These are phyloP conservation scores for Cardiocondyla obscurior DNA, from an alignment of 1,140 invertebrate species.

Conservation along the genomic window DNA sequence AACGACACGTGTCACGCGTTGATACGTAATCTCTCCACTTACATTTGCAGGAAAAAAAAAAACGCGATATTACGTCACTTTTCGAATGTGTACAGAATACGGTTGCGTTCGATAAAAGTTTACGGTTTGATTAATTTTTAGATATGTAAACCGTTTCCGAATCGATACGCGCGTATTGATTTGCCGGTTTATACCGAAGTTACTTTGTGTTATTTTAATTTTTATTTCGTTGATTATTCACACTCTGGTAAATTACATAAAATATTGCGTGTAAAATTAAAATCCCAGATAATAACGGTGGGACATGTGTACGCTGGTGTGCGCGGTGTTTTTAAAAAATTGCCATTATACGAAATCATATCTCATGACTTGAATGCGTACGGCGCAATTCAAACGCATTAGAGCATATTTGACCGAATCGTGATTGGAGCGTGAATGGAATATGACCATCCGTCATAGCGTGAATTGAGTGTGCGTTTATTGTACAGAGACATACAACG, in stretches of 20 bases:
- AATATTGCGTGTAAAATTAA: slow-evolving; percentile 41
- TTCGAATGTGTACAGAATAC: background rate
- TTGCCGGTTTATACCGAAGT: background rate
- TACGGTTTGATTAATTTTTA: slow-evolving; percentile 3
- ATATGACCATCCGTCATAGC: slow-evolving; percentile 51
- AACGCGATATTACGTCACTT: background rate
- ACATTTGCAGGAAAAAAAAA: background rate
- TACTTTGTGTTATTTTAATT: slow-evolving; percentile 24
- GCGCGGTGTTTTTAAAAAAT: slow-evolving; percentile 37
- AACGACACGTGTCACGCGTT: background rate
- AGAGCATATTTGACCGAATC: slow-evolving; percentile 53
- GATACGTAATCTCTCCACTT: background rate
- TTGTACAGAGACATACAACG: slow-evolving; percentile 1
- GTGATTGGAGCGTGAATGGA: slow-evolving; percentile 45
- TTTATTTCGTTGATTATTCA: slow-evolving; percentile 26
- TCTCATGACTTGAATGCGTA: slow-evolving; percentile 39
- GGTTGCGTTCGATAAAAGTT: background rate
- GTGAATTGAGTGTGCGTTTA: slow-evolving; percentile 40
- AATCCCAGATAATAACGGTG: slow-evolving; percentile 23
- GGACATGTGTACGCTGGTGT: background rate
- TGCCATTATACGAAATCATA: slow-evolving; percentile 37
- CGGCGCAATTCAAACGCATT: slow-evolving; percentile 48
- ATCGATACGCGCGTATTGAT: background rate
- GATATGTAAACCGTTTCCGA: background rate
- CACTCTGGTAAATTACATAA: slow-evolving; percentile 7